Evolutionary conservation across 2,113 vertebrate species (phyloP), one percentile per base, ranked within the genome.

Genomic region (Heterotis niloticus): DNA sequence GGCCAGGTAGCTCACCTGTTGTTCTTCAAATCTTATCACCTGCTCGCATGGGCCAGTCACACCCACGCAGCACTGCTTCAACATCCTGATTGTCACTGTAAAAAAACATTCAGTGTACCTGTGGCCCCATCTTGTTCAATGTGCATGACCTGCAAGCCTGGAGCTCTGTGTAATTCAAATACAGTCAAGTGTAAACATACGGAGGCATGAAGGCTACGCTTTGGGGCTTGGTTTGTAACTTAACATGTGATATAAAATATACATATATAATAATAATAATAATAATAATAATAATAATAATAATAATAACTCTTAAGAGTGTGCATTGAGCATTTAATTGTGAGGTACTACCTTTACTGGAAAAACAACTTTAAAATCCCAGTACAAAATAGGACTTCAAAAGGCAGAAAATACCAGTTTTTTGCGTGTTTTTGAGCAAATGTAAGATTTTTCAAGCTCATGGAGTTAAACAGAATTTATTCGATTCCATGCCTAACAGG

Each of bases 1-100:
- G 79, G 85, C 83, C 56, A 85, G 82, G 26, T 87, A 86, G 86
- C 75, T 91, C 85, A 88, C 75, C 84, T 80, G 86, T 84, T 80
- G 88, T 84, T 88, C 84, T 68, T 81, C 83, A 89, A 82, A 84
- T 68, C 85, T 88, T 52, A 84, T 85, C 85, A 88, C 86, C 85
- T 90, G 90, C 82, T 90, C 81, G 87, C 89, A 90, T 76, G 89
- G 83, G 84, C 88, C 90, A 85, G 88, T 85, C 83, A 87, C 86
- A 84, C 83, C 78, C 78, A 69, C 69, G 81, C 90, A 92, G 82
- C 92, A 89, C 86, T 89, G 92, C 68, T 72, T 77, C 23, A 81
- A 84, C 80, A 81, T 83, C 87, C 88, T 87, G 82, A 81, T 88
- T 82, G 84, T 74, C 26, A 14, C 71, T 57, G 23, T 17, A 28